Evolutionary conservation across 1,140 invertebrate genomes (phyloP).

Genomic region (Drosophila equinoxialis): DNA sequence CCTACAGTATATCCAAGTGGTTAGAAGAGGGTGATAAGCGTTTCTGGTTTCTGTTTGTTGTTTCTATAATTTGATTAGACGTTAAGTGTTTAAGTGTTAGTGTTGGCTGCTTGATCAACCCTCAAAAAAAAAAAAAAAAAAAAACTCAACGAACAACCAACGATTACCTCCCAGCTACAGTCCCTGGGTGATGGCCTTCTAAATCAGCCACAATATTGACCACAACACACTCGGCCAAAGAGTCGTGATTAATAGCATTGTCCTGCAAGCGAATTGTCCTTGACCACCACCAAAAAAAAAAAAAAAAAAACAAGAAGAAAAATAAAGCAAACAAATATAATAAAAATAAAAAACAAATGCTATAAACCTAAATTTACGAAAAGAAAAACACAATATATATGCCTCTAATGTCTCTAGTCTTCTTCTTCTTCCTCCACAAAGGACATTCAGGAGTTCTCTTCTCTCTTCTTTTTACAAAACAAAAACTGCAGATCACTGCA

Average conservation of each 20-base stretch:
- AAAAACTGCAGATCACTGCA: slow-evolving; percentile 75
- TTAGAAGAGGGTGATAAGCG: slow-evolving; percentile 61
- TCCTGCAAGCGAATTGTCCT: slow-evolving; percentile 21
- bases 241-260: slow-evolving; percentile 64
- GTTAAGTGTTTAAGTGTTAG: slow-evolving; percentile 56
- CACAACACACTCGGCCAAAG: slow-evolving; percentile 51
- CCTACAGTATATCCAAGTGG: slow-evolving; percentile 33
- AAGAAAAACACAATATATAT: background rate
- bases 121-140: background rate
- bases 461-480: slow-evolving; percentile 20
- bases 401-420: slow-evolving; percentile 33
- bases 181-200: slow-evolving; percentile 32
- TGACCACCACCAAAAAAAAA: slow-evolving; percentile 62
- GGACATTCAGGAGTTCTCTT: slow-evolving; percentile 3
- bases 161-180: background rate
- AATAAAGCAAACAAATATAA: background rate
- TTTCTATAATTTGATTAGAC: slow-evolving; percentile 73
- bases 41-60: slow-evolving; percentile 60
- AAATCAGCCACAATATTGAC: slow-evolving; percentile 72
- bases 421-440: slow-evolving; percentile 26
- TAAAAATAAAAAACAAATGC: slow-evolving; percentile 55
- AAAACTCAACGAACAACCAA: too few relatives aligned
- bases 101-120: slow-evolving; percentile 27
- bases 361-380: slow-evolving; percentile 38
- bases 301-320: background rate